A percentile compares a stretch with the other conserved stretches of the same genome.
phyloP scores from a whole-genome alignment of 2,797 vertebrate species.

The Eptatretus atami region DNA sequence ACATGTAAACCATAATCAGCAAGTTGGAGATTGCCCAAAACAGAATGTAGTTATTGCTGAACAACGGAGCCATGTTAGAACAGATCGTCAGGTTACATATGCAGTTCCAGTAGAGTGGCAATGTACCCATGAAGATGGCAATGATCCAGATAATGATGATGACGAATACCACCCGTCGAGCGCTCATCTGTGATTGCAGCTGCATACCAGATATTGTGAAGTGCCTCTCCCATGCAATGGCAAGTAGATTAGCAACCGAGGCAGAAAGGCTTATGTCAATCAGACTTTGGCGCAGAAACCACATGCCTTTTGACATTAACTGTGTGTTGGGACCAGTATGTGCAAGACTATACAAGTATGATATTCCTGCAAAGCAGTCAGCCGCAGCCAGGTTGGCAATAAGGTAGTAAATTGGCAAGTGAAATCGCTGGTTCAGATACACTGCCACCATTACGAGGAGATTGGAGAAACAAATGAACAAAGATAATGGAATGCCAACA shows the following conservation, averaged over 20 bases:
- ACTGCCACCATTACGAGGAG: constrained; percentile 93
- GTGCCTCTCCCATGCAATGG: constrained; percentile 85
- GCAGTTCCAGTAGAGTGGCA: constrained; percentile 92
- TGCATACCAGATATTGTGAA: constrained; percentile 97
- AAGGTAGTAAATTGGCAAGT: constrained; percentile 97
- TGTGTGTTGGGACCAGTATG: constrained; percentile 90
- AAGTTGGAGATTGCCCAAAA: constrained; percentile 97
- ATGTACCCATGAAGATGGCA: constrained; percentile 88
- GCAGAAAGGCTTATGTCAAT: constrained; percentile 87
- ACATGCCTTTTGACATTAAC: constrained; percentile 63
- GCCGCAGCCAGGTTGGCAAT: constrained; percentile 95
- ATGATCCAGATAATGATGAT: constrained; percentile 96
- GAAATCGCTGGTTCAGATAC: constrained; percentile 91
- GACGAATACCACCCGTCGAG: constrained; percentile 69
- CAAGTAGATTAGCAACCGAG: constrained; percentile 70
- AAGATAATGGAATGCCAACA: constrained; percentile 79
- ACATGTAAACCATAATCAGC: constrained; percentile 89
- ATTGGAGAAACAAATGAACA: constrained; percentile 97
- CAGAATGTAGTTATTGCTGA: constrained; percentile 85
- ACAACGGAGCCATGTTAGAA: constrained; percentile 91
- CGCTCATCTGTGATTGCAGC: constrained; percentile 90
- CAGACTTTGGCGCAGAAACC: constrained; percentile 77
- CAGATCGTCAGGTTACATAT: constrained; percentile 53
- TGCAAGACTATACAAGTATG: constrained; percentile 97
- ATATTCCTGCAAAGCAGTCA: constrained; percentile 87